These are phyloP conservation scores for Gerris buenoi DNA, from an alignment of 1,140 invertebrate genomes.

Conservation along the genomic window DNA sequence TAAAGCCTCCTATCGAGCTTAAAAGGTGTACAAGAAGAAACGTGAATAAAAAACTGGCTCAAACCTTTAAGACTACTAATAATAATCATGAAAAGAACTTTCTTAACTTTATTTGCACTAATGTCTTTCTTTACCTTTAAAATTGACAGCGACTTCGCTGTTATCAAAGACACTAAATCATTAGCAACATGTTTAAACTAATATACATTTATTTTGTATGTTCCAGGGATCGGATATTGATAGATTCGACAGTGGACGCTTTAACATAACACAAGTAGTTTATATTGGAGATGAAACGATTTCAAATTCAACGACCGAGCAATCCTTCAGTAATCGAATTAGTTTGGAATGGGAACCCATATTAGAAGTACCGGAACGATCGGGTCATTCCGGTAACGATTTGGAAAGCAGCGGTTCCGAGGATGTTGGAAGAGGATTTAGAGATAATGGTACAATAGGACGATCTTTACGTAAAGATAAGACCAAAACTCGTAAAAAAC, in stretches of 20 bases:
- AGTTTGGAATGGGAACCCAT: constrained; percentile 2
- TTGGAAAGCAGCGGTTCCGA: constrained; percentile 6
- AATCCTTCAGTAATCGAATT: constrained; percentile 5
- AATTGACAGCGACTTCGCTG: too few relatives aligned
- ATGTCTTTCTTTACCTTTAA: too few relatives aligned
- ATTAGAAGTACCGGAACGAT: constrained; percentile 11
- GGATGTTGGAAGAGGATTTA: neutral
- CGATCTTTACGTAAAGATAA: constrained; percentile 7
- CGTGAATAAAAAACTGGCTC: too few relatives aligned
- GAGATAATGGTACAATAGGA: constrained; percentile 4
- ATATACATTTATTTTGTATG: too few relatives aligned
- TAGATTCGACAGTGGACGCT: neutral
- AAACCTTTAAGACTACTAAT: too few relatives aligned
- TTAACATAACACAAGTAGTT: constrained; percentile 27
- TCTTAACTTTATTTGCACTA: too few relatives aligned
- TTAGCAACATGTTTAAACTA: too few relatives aligned
- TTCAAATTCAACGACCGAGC: constrained; percentile 4
- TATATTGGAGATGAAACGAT: constrained; percentile 22
- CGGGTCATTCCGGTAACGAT: constrained; percentile 10
- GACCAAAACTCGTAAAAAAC: neutral
- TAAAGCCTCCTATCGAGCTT: too few relatives aligned
- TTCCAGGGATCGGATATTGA: neutral
- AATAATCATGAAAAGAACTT: too few relatives aligned
- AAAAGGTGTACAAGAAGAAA: too few relatives aligned
- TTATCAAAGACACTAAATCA: too few relatives aligned